Base-by-base conservation (phyloP, 2,113 vertebrate species). In the Willisornis vidua region DNA sequence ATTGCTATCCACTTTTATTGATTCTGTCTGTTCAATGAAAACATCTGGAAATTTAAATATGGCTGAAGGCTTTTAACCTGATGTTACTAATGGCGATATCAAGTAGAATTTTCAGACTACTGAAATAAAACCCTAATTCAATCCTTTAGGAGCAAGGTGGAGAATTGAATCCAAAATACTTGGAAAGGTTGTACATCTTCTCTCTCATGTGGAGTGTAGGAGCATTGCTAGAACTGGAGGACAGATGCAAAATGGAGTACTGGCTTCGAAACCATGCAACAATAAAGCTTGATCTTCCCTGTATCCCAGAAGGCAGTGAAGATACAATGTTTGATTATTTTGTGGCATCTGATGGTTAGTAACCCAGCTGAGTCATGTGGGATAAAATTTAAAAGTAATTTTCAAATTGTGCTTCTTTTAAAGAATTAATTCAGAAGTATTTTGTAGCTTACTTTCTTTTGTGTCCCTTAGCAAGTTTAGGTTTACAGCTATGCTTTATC, bases 121-220 rank as follows among this genome's bases (percentile, higher is more conserved):
- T 90, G 23, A 71, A 93, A 70, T 92, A 57, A 73, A 48, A 51
- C 8, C 3, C 6, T 23, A 55, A 85, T 24, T 89, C 54, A 37
- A 7, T 55, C 62, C 63, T 93, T 76, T 92, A 99, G 99, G 99
- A 99, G 19, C 98, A 99, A 91, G 97, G 98, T 28, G 97, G 97
- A 5, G 99, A 99, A 82, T 65, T 99, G 55, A 97, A 98, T 10
- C 84, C 93, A 12, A 98, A 98, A 66, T 98, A 99, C 94, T 93
- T 99, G 97, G 99, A 98, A 95, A 98, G 98, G 16, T 96, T 99
- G 24, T 99, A 99, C 20, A n/a, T 99, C 70, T 99, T 99, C 72
- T 98, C 99, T 22, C 97, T 99, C 45, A 99, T 99, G 98, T 99
- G 99, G 99, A 99, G 99, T 46, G 18, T 99, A 2, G 99, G 99